Evolutionary conservation across 2,113 vertebrate species (phyloP).

Genomic region (Verasper variegatus): DNA sequence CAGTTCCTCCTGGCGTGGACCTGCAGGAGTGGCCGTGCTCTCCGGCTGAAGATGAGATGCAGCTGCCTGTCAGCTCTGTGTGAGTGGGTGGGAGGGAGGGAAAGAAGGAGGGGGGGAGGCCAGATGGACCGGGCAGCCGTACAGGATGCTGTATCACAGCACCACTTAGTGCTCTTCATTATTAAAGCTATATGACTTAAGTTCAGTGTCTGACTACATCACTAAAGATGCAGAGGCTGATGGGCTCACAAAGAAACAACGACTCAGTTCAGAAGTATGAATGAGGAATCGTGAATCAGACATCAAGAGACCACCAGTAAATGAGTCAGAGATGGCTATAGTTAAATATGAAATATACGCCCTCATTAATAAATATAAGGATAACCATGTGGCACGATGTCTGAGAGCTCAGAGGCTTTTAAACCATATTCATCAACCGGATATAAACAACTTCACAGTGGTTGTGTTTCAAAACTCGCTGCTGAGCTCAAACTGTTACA

Average conservation of each 20-base stretch:
- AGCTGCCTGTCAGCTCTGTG: conserved; percentile 73
- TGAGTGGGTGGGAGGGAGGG: conserved; percentile 50
- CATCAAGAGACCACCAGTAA: conserved; percentile 22
- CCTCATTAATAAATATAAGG: background rate
- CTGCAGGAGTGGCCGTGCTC: conserved; percentile 44
- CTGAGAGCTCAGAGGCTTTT: background rate
- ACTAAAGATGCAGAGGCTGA: conserved; percentile 24
- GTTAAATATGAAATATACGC: conserved; percentile 10
- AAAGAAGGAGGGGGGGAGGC: conserved; percentile 27
- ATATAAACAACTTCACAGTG: background rate
- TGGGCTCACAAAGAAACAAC: background rate
- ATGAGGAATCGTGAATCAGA: conserved; percentile 60
- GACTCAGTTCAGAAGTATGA: conserved; percentile 56
- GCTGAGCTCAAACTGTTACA: conserved; percentile 45
- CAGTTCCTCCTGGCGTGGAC: conserved; percentile 38
- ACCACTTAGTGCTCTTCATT: conserved; percentile 62
- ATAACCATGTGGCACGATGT: conserved; percentile 5
- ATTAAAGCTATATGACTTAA: conserved; percentile 36
- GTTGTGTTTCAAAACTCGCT: conserved; percentile 39
- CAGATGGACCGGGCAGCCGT: conserved; percentile 58
- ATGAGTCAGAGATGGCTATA: conserved; percentile 31
- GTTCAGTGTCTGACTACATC: conserved; percentile 19
- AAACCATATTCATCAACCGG: conserved; percentile 7
- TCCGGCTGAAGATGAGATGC: conserved; percentile 66
- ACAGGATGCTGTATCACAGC: conserved; percentile 56